phyloP scores from a whole-genome alignment of 2,888 invertebrate genomes.

The Eupithecia vulgata region DNA sequence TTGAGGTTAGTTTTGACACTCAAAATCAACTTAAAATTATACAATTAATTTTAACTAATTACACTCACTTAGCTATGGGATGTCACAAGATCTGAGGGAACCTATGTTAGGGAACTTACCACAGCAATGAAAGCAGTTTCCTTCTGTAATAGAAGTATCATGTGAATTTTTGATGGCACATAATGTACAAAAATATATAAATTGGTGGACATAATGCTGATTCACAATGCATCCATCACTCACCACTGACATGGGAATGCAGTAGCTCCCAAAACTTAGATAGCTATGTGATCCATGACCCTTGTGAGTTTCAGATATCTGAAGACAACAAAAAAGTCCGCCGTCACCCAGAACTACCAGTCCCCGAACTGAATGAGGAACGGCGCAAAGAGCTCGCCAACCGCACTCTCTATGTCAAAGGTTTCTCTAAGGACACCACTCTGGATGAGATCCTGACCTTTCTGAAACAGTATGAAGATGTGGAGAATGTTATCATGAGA shows the following conservation, averaged over 20 bases:
- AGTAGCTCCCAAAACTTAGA: too few species aligned
- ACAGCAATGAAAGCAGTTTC: too few species aligned
- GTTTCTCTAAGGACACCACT: conserved; percentile 88
- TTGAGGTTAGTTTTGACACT: conserved; percentile 82
- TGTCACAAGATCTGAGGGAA: too few species aligned
- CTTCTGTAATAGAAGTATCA: too few species aligned
- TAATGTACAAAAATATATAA: too few species aligned
- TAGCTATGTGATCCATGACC: neutral
- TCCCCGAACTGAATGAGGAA: conserved; percentile 94
- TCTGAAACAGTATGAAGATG: conserved; percentile 87
- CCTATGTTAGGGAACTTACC: too few species aligned
- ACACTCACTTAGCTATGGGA: too few species aligned
- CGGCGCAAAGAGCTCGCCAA: conserved; percentile 89
- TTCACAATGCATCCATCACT: neutral
- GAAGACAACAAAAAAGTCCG: conserved; percentile 89
- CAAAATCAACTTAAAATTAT: neutral
- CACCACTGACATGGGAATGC: too few species aligned
- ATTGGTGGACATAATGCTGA: too few species aligned
- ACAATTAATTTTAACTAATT: too few species aligned
- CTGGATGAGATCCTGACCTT: conserved; percentile 90
- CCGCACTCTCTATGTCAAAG: conserved; percentile 94
- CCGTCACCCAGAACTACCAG: conserved; percentile 87
- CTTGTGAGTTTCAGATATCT: conserved; percentile 75
- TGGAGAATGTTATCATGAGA: conserved; percentile 87
- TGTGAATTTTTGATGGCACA: too few species aligned